Conservation (phyloP, 2,113 vertebrate genomes). For the Sciurus niger region DNA sequence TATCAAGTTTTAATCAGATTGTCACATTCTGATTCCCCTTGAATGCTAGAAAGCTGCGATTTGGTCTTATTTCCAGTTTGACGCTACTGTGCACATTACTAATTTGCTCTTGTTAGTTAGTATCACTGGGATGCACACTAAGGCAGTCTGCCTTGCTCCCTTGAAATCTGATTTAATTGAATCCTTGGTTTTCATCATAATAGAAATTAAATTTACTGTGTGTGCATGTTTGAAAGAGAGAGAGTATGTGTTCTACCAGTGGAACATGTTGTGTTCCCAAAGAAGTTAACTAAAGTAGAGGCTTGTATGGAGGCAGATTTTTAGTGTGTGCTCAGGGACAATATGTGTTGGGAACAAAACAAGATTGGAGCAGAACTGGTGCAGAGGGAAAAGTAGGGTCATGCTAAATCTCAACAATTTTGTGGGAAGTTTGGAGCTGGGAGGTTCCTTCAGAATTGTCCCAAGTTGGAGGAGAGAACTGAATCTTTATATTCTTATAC, state of each 20-base stretch:
- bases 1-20: not conserved
- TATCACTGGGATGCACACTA: not conserved
- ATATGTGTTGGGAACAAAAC: too few relatives aligned
- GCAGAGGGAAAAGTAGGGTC: not conserved
- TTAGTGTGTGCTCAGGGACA: not conserved
- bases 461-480: not conserved
- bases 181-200: not conserved
- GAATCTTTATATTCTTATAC: not conserved
- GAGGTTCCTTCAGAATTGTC: not conserved
- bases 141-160: not conserved
- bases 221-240: not conserved
- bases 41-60: not conserved
- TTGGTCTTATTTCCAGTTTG: not conserved
- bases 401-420: not conserved
- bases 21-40: not conserved
- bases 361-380: too few relatives aligned
- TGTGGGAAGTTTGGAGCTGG: not conserved
- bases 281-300: not conserved
- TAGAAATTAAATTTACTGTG: not conserved
- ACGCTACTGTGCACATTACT: not conserved
- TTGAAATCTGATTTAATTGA: constrained; percentile 23
- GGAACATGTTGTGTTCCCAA: not conserved
- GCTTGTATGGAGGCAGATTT: not conserved
- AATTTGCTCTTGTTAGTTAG: constrained; percentile 3
- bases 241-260: not conserved